These are phyloP conservation scores for Rattus rattus DNA, from an alignment of 2,113 vertebrate species.

Conservation along the genomic window DNA sequence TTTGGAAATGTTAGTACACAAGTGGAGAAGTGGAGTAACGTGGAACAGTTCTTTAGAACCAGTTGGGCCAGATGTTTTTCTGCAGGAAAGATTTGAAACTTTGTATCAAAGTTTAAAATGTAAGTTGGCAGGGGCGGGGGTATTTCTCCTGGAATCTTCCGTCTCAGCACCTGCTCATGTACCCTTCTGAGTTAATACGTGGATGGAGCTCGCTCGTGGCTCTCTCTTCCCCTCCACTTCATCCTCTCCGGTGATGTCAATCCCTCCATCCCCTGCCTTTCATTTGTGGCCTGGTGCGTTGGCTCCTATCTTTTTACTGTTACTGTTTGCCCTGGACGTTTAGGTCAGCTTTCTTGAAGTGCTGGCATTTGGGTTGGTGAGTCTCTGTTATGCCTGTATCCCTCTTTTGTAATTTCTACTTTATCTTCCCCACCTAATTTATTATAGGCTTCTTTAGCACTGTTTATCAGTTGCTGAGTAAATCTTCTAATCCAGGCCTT, in stretches of 20 bases:
- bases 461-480: not conserved
- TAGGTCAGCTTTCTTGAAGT: not conserved
- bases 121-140: not conserved
- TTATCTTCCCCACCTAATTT: not conserved
- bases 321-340: not conserved
- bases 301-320: not conserved
- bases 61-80: slow-evolving; percentile 20
- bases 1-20: slow-evolving; percentile 36
- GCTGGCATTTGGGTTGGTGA: not conserved
- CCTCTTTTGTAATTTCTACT: not conserved
- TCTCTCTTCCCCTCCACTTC: not conserved
- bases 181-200: not conserved
- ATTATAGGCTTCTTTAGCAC: not conserved
- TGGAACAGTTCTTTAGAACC: slow-evolving; percentile 14
- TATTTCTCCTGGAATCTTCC: not conserved
- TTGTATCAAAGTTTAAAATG: not conserved
- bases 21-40: not conserved
- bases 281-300: not conserved
- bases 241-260: fast-evolving
- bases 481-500: not conserved
- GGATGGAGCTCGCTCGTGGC: not conserved
- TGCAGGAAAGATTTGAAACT: slow-evolving; percentile 40
- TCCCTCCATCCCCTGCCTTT: not conserved
- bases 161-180: not conserved
- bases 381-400: not conserved